Evolutionary conservation across 2,888 invertebrate species (phyloP).

Genomic region (Cryptocheilus praepositus): DNA sequence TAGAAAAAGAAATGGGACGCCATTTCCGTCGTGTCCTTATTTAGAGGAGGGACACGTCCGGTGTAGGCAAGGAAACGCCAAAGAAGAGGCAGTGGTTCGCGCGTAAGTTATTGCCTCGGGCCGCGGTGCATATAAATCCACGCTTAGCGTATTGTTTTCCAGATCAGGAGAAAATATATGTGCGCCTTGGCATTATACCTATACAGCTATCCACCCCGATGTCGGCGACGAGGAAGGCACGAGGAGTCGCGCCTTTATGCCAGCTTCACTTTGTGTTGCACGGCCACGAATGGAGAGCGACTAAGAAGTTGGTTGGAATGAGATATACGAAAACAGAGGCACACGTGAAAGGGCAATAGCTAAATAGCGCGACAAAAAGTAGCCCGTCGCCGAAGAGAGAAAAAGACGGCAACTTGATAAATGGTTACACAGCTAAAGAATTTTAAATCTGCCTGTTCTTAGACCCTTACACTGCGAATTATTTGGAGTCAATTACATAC

Average conservation of each 20-base stretch:
- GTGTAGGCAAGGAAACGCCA: slow-evolving; percentile 54
- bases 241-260: slow-evolving; percentile 54
- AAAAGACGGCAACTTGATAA: no score
- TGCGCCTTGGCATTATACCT: slow-evolving; percentile 34
- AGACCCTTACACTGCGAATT: no score
- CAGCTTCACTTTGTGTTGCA: slow-evolving; percentile 56
- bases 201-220: slow-evolving; percentile 18
- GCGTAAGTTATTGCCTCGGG: slow-evolving; percentile 70
- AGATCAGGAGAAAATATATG: slow-evolving; percentile 74
- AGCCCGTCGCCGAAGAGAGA: no score
- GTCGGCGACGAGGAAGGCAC: slow-evolving; percentile 44
- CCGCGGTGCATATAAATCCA: slow-evolving; percentile 71
- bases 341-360: slow-evolving; percentile 28
- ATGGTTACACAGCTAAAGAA: no score
- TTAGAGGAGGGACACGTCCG: slow-evolving; percentile 66
- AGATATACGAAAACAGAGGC: slow-evolving; percentile 52
- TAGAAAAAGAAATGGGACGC: slow-evolving; percentile 63
- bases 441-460: no score
- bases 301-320: slow-evolving; percentile 48
- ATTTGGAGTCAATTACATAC: no score
- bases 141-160: slow-evolving; percentile 73
- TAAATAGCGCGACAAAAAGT: no score
- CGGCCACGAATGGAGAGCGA: slow-evolving; percentile 43
- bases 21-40: slow-evolving; percentile 73
- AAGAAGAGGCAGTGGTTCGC: slow-evolving; percentile 59